Evolutionary conservation across 2,113 vertebrate genomes (phyloP).

Genomic region (Cnemophilus loriae): DNA sequence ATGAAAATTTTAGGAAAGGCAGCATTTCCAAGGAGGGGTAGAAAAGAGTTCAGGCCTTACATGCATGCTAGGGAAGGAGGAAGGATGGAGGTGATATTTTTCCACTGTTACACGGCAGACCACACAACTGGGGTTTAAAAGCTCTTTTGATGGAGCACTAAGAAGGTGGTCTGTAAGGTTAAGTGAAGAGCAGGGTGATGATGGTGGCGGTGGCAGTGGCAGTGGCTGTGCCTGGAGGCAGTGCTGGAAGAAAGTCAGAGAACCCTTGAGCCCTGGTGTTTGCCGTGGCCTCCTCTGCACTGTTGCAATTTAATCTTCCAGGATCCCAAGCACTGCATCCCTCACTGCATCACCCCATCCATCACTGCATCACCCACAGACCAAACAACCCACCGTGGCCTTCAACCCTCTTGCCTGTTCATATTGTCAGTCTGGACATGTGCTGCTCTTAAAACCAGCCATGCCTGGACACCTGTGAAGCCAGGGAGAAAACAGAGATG

Average conservation of each 20-base stretch:
- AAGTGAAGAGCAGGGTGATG: not conserved
- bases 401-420: not conserved
- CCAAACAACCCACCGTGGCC: not conserved
- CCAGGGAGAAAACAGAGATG: not conserved
- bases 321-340: not conserved
- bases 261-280: not conserved
- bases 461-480: rapidly evolving
- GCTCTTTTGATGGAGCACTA: not conserved
- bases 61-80: not conserved
- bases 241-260: not conserved
- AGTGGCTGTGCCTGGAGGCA: not conserved
- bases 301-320: not conserved
- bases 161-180: not conserved
- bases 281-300: not conserved
- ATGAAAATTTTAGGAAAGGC: not conserved
- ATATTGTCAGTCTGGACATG: not conserved
- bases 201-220: not conserved
- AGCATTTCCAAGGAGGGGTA: not conserved
- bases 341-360: not conserved
- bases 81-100: not conserved
- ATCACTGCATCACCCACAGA: not conserved
- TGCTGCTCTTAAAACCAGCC: not conserved
- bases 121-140: not conserved
- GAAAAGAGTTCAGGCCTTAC: not conserved
- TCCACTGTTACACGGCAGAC: not conserved